Base-by-base conservation (phyloP, 2,888 invertebrate genomes). In the Parnassius smintheus region DNA sequence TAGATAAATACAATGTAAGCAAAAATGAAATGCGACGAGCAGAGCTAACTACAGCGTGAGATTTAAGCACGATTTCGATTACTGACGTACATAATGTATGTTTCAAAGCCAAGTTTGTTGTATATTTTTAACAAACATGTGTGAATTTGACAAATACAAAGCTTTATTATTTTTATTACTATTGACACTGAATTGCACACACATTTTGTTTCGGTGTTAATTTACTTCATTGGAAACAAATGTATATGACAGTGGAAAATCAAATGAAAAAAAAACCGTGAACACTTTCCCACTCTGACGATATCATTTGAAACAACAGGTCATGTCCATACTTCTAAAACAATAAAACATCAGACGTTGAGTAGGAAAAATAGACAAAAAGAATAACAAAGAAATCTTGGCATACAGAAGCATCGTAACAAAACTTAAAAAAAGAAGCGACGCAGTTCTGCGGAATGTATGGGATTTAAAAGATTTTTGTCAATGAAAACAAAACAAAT, bases 221-320 rank as follows among this genome's bases (percentile, higher is more conserved):
- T 66, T 35, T 65, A 66, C 59, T 42, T 13, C 46, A 65, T 64
- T 61, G 62, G 64, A 70, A 65, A 50, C n/a, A n/a, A 48, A 54
- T 58, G 58, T 13, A 53, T n/a, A 35, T 42, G n/a, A 11, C n/a
- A 22, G 52, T 1, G 35, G 7, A 35, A 35, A 48, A 18, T 53
- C 50, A 50, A 25, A 57, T 41, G 48, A 58, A 62, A 58, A 55
- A 60, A 60, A 55, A 45, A 56, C 1, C 49, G 44, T 65, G 58
- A 53, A 54, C 57, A 45, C 44, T 61, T 55, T 51, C 55, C 25
- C 42, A 50, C 42, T 51, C 44, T 45, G 61, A 13, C 52, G 44
- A n/a, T 41, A 44, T 25, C 13, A n/a, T 52, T 25, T 22, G 45
- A 22, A 52, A 52, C 35, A 52, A 45, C 35, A 7, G 50, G 42